Percentiles rank a stretch among this genome's conserved stretches.
These are phyloP conservation scores for Spodoptera litura DNA, from an alignment of 1,140 invertebrate genomes.

Conservation along the genomic window DNA sequence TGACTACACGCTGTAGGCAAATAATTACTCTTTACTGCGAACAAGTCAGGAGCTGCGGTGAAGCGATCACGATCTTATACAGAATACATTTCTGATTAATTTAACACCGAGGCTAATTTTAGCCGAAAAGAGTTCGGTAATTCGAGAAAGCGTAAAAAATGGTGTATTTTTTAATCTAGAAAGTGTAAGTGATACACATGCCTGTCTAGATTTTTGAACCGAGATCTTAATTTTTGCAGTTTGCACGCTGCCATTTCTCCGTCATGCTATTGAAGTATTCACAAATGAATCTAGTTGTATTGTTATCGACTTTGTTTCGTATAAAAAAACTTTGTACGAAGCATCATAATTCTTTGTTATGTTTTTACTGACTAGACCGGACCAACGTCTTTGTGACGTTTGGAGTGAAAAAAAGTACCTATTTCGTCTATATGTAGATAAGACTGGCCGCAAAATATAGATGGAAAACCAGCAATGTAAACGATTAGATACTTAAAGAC, in stretches of 20 bases:
- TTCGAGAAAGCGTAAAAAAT: slow-evolving; percentile 21
- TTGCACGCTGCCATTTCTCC: neutral
- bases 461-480: neutral
- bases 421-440: too few relatives aligned
- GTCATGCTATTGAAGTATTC: neutral
- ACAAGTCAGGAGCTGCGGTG: neutral
- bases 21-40: slow-evolving; percentile 8
- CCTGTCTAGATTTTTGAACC: slow-evolving; percentile 1
- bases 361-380: too few relatives aligned
- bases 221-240: neutral
- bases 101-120: neutral
- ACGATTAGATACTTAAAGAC: neutral
- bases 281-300: slow-evolving; percentile 5
- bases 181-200: slow-evolving; percentile 31
- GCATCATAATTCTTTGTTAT: too few relatives aligned
- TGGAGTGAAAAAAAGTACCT: too few relatives aligned
- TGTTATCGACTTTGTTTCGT: too few relatives aligned
- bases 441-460: too few relatives aligned
- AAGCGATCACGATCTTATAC: neutral
- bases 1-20: neutral
- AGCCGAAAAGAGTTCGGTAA: neutral
- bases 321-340: too few relatives aligned
- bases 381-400: too few relatives aligned
- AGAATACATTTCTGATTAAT: slow-evolving; percentile 7
- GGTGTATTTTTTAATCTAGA: slow-evolving; percentile 13